Percentiles rank a stretch among this genome's conserved stretches.
These are phyloP conservation scores for Acanthurus tractus DNA, from an alignment of 2,797 vertebrate genomes.

Conservation along the genomic window DNA sequence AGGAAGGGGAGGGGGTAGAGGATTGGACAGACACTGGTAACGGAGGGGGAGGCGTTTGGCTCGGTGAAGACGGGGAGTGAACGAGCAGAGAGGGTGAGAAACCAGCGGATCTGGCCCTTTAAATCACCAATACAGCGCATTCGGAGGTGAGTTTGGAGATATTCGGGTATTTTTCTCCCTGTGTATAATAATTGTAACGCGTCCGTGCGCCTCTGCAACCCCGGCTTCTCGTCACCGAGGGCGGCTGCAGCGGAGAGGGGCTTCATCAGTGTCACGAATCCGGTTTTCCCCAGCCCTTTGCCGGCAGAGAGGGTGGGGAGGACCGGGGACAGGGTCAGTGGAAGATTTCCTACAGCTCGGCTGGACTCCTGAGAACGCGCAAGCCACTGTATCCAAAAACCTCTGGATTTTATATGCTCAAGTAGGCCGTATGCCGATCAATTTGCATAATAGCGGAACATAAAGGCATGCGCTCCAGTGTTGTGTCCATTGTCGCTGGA, in stretches of 20 bases:
- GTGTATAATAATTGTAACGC: conserved; percentile 53
- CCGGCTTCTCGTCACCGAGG: conserved; percentile 59
- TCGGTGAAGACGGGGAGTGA: conserved; percentile 78
- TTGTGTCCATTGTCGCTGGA: conserved; percentile 57
- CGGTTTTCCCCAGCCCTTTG: conserved; percentile 78
- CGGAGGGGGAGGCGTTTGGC: conserved; percentile 85
- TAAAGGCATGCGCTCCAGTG: conserved; percentile 66
- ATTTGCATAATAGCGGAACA: conserved; percentile 74
- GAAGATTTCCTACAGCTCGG: conserved; percentile 68
- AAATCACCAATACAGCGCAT: conserved; percentile 82
- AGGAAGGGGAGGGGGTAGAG: conserved; percentile 51
- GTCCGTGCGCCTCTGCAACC: conserved; percentile 60
- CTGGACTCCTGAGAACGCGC: conserved; percentile 59
- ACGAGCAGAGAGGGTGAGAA: conserved; percentile 73
- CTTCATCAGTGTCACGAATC: conserved; percentile 85
- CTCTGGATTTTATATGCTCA: conserved; percentile 53
- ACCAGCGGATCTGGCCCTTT: conserved; percentile 86
- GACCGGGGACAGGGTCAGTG: conserved; percentile 76
- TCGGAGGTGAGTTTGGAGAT: conserved; percentile 84
- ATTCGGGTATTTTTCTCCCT: conserved; percentile 62
- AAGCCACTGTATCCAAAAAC: conserved; percentile 19
- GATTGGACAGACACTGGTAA: conserved; percentile 80
- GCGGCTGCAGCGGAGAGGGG: conserved; percentile 67
- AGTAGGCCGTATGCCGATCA: conserved; percentile 54
- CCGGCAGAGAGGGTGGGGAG: conserved; percentile 79